Percentiles rank a stretch among this genome's conserved stretches.
Evolutionary conservation across 2,888 invertebrate genomes (phyloP).

Genomic region (Cenopis cana): DNA sequence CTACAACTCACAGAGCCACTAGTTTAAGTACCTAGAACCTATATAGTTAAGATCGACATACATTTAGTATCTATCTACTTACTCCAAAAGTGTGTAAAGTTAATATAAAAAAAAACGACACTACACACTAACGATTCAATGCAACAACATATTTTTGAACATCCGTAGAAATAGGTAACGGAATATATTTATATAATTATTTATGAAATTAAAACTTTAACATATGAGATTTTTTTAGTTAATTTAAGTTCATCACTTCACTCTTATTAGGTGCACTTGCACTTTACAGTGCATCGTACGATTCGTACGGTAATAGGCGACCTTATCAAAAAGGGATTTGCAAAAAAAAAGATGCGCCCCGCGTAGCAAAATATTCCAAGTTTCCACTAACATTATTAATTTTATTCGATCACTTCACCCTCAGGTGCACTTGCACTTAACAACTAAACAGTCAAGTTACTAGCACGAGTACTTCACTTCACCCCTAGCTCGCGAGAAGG

Average conservation of each 20-base stretch:
- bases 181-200: background rate
- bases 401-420: background rate
- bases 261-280: conserved; percentile 19
- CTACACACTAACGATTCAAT: background rate
- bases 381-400: background rate
- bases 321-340: conserved; percentile 1
- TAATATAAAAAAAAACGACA: too few species aligned
- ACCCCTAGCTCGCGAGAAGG: conserved; percentile 2
- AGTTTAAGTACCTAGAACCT: too few species aligned
- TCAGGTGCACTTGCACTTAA: background rate
- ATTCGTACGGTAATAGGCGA: conserved; percentile 5
- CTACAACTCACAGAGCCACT: too few species aligned
- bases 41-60: too few species aligned
- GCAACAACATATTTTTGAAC: background rate
- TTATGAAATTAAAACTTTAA: background rate
- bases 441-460: background rate
- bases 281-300: conserved; percentile 1
- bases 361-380: background rate
- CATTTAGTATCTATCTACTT: too few species aligned
- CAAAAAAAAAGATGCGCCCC: background rate
- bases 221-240: background rate
- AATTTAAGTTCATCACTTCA: background rate
- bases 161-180: background rate
- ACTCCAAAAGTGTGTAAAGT: background rate
- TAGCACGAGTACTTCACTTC: conserved; percentile 3